Conservation (phyloP, 1,140 invertebrate species). For the Eufriesea mexicana region DNA sequence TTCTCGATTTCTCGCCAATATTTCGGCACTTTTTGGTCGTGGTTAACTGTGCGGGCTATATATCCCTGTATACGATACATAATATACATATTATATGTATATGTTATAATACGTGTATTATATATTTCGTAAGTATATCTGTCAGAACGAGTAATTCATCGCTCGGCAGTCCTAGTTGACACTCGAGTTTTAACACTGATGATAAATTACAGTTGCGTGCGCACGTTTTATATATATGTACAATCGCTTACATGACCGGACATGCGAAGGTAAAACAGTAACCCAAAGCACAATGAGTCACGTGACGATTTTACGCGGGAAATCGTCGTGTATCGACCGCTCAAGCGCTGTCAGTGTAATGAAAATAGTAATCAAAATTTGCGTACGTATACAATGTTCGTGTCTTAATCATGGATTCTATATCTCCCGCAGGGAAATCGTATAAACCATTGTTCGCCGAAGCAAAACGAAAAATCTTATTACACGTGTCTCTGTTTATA, state of each 20-base stretch:
- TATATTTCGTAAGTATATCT: conserved; percentile 28
- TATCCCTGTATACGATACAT: conserved; percentile 46
- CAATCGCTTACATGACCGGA: conserved; percentile 25
- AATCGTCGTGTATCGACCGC: conserved; percentile 8
- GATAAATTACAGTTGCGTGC: conserved; percentile 47
- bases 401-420: not conserved
- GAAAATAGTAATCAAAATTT: conserved; percentile 4
- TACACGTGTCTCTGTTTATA: not conserved
- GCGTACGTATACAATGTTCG: not conserved
- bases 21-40: conserved; percentile 53
- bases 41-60: conserved; percentile 31
- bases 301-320: conserved; percentile 2
- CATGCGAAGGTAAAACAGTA: not conserved
- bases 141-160: conserved; percentile 34
- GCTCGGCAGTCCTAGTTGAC: conserved; percentile 36
- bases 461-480: not conserved
- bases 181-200: conserved; percentile 38
- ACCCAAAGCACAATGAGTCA: not conserved
- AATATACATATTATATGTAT: conserved; percentile 50
- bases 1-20: conserved; percentile 34
- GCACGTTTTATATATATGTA: conserved; percentile 27
- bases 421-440: conserved; percentile 3
- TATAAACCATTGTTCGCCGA: not conserved
- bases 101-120: conserved; percentile 46
- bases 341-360: not conserved